Percentiles rank a stretch among this genome's conserved stretches.
These are phyloP conservation scores for Bradynema listronoti DNA, from an alignment of 1,140 invertebrate species.

Conservation along the genomic window DNA sequence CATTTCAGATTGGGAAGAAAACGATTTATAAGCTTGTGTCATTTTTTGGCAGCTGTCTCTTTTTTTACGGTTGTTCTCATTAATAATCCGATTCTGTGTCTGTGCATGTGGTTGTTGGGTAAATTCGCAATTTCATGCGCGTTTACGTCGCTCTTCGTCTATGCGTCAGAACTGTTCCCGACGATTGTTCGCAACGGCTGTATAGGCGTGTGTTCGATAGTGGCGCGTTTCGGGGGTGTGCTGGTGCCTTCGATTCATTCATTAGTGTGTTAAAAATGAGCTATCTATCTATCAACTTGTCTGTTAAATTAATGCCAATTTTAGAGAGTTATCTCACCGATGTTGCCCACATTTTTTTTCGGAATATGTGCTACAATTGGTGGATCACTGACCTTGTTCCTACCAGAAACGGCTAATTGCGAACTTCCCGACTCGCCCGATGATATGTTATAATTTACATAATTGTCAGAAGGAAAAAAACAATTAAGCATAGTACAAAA, in stretches of 20 bases:
- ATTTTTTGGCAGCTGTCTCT: conserved; percentile 24
- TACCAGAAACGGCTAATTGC: conserved; percentile 3
- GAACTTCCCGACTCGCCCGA: conserved; percentile 4
- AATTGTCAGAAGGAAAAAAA: too few relatives aligned
- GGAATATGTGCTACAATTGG: conserved; percentile 5
- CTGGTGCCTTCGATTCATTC: conserved; percentile 7
- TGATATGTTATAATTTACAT: too few relatives aligned
- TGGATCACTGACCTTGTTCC: not conserved
- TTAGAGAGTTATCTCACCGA: conserved; percentile 4
- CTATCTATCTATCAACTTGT: too few relatives aligned
- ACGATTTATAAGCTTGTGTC: conserved; percentile 31
- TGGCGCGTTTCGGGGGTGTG: conserved; percentile 5
- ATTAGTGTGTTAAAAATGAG: too few relatives aligned
- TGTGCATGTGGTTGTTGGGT: conserved; percentile 34
- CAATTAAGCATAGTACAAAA: too few relatives aligned
- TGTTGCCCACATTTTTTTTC: not conserved
- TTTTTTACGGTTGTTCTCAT: conserved; percentile 24
- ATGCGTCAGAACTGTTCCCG: conserved; percentile 37
- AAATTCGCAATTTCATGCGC: conserved; percentile 40
- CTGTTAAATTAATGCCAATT: conserved; percentile 13
- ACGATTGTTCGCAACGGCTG: conserved; percentile 34
- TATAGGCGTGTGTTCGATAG: conserved; percentile 38
- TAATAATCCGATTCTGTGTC: conserved; percentile 2
- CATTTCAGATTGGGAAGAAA: conserved; percentile 17
- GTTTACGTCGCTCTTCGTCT: conserved; percentile 34